These are phyloP conservation scores for Galleria mellonella DNA, from an alignment of 1,140 invertebrate genomes.

Conservation along the genomic window DNA sequence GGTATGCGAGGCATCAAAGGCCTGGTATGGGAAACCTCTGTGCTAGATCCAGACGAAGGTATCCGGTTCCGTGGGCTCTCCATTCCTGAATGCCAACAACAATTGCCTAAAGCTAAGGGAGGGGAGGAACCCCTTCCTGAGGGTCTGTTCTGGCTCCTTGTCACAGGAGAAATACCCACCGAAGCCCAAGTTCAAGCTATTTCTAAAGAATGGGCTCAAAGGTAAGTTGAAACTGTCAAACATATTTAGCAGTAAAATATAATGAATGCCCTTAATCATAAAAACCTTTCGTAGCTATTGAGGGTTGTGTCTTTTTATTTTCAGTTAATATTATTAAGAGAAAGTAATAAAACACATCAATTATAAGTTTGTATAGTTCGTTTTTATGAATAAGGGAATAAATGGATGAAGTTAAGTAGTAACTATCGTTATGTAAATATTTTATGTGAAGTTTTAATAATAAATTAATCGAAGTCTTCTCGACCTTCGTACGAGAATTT, in stretches of 20 bases:
- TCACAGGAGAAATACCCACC: conserved; percentile 94
- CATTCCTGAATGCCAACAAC: conserved; percentile 95
- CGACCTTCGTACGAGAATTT: too few relatives aligned
- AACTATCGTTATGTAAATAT: too few relatives aligned
- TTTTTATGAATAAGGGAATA: too few relatives aligned
- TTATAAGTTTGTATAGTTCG: too few relatives aligned
- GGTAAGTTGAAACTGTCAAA: conserved; percentile 62
- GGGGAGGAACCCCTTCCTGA: conserved; percentile 95
- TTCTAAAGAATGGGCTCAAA: conserved; percentile 93
- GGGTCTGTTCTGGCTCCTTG: conserved; percentile 96
- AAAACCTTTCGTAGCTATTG: too few relatives aligned
- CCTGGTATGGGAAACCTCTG: conserved; percentile 95
- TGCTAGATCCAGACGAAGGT: conserved; percentile 95
- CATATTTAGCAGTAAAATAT: not conserved
- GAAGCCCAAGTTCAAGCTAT: conserved; percentile 87
- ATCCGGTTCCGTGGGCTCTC: conserved; percentile 96
- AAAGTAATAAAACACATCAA: too few relatives aligned
- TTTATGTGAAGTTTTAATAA: too few relatives aligned
- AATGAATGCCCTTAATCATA: too few relatives aligned
- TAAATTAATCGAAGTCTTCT: too few relatives aligned
- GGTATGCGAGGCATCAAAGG: conserved; percentile 98
- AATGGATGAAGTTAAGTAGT: too few relatives aligned
- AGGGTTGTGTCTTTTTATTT: too few relatives aligned
- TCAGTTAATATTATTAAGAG: too few relatives aligned
- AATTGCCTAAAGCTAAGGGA: conserved; percentile 89